Percentiles rank a stretch among this genome's conserved stretches.
Conservation (phyloP, 2,888 invertebrate genomes). For the Cecidostiba fungosa region DNA sequence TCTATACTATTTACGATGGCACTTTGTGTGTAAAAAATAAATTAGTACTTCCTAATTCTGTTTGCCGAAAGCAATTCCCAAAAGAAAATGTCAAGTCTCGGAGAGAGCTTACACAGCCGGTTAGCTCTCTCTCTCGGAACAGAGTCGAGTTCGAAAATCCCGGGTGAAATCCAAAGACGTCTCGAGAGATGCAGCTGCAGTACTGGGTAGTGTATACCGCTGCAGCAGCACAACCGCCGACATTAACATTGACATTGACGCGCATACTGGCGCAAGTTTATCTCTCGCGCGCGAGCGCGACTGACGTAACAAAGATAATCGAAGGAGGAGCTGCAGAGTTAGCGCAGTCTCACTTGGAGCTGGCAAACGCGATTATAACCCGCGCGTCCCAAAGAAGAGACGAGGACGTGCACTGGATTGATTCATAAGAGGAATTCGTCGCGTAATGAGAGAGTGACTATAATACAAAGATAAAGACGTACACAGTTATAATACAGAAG, state of each 20-base stretch:
- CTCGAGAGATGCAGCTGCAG: background rate
- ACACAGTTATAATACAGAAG: background rate
- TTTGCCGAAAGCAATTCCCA: no score
- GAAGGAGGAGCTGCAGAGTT: slow-evolving; percentile 20
- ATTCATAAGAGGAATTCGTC: no score
- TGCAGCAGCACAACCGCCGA: background rate
- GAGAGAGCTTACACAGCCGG: background rate
- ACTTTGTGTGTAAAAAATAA: background rate
- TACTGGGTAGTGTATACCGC: background rate
- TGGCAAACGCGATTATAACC: slow-evolving; percentile 28
- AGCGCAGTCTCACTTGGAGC: no score
- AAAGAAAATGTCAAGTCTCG: no score
- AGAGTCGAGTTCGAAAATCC: background rate
- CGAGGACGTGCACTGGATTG: no score
- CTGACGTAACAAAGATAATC: slow-evolving; percentile 54
- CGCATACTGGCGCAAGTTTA: slow-evolving; percentile 37
- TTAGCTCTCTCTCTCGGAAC: background rate
- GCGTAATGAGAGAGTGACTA: no score
- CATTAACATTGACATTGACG: slow-evolving; percentile 58
- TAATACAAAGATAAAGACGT: no score
- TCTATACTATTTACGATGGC: no score
- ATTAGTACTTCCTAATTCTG: background rate
- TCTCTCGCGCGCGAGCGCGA: slow-evolving; percentile 16
- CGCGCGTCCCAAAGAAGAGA: no score
- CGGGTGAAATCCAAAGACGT: background rate